Percentiles rank a stretch among this genome's conserved stretches.
phyloP scores from a whole-genome alignment of 35 echinoderm and acorn worm species.

The Heliocidaris erythrogramma region DNA sequence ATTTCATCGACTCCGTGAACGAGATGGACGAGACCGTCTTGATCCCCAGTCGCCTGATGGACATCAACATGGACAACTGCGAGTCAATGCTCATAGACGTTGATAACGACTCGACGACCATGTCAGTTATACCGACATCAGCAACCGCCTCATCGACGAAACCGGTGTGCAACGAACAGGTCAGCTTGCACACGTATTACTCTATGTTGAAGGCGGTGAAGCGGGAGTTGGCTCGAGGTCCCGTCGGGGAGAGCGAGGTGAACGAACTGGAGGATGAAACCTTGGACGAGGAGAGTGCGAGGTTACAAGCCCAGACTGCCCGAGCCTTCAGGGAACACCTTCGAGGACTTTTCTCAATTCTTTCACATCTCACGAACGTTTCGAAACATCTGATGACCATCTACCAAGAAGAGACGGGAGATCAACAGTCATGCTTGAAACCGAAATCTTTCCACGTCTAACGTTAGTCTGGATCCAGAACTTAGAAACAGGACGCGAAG shows the following conservation, averaged over 20 bases:
- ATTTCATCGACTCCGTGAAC: constrained; percentile 93
- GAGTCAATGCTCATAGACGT: background rate
- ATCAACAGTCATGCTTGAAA: constrained; percentile 82
- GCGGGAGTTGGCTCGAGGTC: constrained; percentile 80
- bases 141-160: background rate
- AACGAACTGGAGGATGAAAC: constrained; percentile 40
- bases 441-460: constrained; percentile 74
- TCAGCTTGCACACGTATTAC: constrained; percentile 81
- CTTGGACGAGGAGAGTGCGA: background rate
- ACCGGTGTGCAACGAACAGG: constrained; percentile 28
- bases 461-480: background rate
- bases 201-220: constrained; percentile 92
- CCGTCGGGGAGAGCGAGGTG: constrained; percentile 45
- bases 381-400: constrained; percentile 73
- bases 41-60: constrained; percentile 87
- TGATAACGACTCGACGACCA: background rate
- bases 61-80: constrained; percentile 75
- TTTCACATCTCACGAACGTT: constrained; percentile 87
- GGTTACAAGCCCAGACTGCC: constrained; percentile 53
- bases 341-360: constrained; percentile 77
- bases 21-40: constrained; percentile 98
- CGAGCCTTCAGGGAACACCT: constrained; percentile 89
- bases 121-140: constrained; percentile 14
- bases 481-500: background rate
- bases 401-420: constrained; percentile 90